Evolutionary conservation across 2,113 vertebrate species (phyloP).

Genomic region (Protobothrops flavoviridis): DNA sequence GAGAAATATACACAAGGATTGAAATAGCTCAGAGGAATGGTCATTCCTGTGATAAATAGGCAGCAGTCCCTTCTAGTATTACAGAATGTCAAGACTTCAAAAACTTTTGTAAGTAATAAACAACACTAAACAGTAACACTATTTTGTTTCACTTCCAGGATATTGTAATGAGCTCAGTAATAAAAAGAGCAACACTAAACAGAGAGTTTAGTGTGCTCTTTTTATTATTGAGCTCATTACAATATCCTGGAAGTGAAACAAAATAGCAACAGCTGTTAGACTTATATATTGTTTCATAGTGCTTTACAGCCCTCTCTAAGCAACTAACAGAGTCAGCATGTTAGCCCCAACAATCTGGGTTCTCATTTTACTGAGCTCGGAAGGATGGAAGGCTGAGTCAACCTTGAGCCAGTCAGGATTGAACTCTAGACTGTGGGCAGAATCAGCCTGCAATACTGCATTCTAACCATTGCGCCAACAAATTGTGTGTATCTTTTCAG

Average conservation of each 20-base stretch:
- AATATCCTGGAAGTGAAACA: background rate
- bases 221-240: background rate
- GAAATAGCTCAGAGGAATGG: background rate
- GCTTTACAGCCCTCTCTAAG: background rate
- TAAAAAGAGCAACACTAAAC: background rate
- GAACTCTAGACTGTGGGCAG: background rate
- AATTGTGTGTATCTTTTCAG: background rate
- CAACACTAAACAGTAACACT: background rate
- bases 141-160: background rate
- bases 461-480: background rate
- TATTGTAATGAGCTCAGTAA: background rate
- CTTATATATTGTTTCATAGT: background rate
- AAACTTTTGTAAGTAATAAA: background rate
- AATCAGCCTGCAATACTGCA: background rate
- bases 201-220: background rate
- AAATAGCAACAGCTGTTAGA: background rate
- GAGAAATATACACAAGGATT: background rate
- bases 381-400: background rate
- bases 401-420: background rate
- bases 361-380: background rate
- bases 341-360: background rate
- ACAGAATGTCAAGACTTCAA: background rate
- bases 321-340: background rate
- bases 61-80: background rate
- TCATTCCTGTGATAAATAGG: background rate